Evolutionary conservation across 64 coral and sea anemone genomes (phyloP).

Genomic region (Exaiptasia diaphana): DNA sequence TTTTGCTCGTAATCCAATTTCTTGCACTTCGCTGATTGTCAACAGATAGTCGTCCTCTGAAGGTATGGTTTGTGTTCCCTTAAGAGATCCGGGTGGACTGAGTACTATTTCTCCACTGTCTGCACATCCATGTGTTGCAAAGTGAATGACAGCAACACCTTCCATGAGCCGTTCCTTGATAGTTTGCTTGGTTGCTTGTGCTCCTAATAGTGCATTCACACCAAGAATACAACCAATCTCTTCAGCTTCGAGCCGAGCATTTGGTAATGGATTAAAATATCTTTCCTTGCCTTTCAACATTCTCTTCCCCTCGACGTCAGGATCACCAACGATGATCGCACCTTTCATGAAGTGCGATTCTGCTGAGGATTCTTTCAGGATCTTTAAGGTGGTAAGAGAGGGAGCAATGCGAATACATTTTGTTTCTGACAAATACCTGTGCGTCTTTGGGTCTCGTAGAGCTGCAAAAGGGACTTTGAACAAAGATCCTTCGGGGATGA

Average conservation of each 20-base stretch:
- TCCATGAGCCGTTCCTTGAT: neutral
- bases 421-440: conserved; percentile 14
- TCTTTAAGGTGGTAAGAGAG: conserved; percentile 1
- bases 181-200: neutral
- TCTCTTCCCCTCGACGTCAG: neutral
- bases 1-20: neutral
- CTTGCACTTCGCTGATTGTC: conserved; percentile 8
- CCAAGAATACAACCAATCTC: neutral
- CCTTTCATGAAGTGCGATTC: neutral
- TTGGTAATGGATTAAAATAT: neutral
- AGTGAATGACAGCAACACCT: conserved; percentile 6
- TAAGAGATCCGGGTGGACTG: neutral
- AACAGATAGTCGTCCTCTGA: conserved; percentile 1
- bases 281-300: neutral
- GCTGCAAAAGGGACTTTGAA: conserved; percentile 37
- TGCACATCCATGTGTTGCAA: neutral
- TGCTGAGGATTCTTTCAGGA: neutral
- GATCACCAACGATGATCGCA: conserved; percentile 4
- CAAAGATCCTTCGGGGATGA: conserved; percentile 41
- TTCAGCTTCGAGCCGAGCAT: neutral
- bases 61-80: neutral
- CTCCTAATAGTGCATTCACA: neutral
- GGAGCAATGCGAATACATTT: conserved; percentile 10
- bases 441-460: conserved; percentile 19
- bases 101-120: conserved; percentile 5